Evolutionary conservation across 2,888 invertebrate species (phyloP), one percentile per base, ranked within the genome.

Genomic region (Seira sanloemensis): DNA sequence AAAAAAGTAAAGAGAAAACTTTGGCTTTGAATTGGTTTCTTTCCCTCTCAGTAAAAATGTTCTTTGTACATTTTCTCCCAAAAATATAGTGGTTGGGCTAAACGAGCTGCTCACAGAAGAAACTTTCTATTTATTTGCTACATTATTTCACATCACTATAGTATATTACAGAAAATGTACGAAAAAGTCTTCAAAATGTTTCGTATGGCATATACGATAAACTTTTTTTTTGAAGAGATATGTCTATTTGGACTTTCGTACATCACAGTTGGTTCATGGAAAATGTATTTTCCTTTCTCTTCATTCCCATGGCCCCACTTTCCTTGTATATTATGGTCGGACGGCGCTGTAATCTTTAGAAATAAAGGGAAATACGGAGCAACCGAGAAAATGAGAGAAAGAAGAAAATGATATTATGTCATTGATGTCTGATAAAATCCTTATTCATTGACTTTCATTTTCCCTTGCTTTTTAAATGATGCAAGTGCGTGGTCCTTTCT

Each of bases 381-480:
- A 72, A 72, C 72, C 54, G 72, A 72, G 72, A 72, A 54, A 54
- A 58, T 72, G 72, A 62, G 58, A 74, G 58, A 37, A 12, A 77
- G 54, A 25, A 37, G 71, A 76, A 75, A 77, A 77, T 77, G 79
- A 81, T 75, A 50, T 50, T 50, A 76, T 76, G 81, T 75, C 81
- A 81, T 81, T 81, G 81, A 75, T 81, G 81, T 81, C 81, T 81
- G 81, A 81, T 81, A 81, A 81, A 81, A 81, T 81, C 81, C 81
- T 81, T 81, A 81, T 81, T 81, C 81, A 81, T 81, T 81, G 81
- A 81, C 81, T 81, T n/a, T 66, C 37, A 23, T n/a, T n/a, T n/a
- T n/a, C n/a, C n/a, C n/a, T n/a, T n/a, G n/a, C n/a, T n/a, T n/a
- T n/a, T n/a, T n/a, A n/a, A n/a, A n/a, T n/a, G n/a, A n/a, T n/a